Percentiles rank a stretch among this genome's conserved stretches.
phyloP scores from a whole-genome alignment of 2,888 invertebrate genomes.

The Teleogryllus oceanicus region DNA sequence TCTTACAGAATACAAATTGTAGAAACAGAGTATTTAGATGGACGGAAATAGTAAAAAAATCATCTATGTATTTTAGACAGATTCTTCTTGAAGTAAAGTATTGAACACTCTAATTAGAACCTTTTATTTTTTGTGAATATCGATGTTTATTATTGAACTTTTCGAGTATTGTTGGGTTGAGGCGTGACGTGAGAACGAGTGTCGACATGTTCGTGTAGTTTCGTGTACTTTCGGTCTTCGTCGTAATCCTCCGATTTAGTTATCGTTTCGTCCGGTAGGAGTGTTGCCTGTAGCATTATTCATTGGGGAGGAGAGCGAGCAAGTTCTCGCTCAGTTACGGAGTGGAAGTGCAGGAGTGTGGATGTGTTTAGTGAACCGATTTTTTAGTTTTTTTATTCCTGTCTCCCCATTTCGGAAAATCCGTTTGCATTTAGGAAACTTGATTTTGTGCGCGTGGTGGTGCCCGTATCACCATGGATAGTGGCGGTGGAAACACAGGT shows the following conservation, averaged over 20 bases:
- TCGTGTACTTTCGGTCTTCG: not conserved
- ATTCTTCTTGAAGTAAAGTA: too few species aligned
- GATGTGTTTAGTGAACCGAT: constrained; percentile 22
- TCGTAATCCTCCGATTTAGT: not conserved
- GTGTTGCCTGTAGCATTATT: not conserved
- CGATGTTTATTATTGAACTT: too few species aligned
- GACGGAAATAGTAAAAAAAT: too few species aligned
- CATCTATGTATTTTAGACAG: too few species aligned
- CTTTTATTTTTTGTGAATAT: too few species aligned
- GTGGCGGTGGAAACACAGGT: constrained; percentile 34
- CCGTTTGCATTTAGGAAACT: constrained; percentile 23
- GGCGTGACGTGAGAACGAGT: too few species aligned
- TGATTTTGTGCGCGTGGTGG: constrained; percentile 30
- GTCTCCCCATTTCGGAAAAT: constrained; percentile 11
- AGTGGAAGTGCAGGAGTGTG: constrained; percentile 32
- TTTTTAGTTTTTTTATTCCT: constrained; percentile 22
- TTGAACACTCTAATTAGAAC: too few species aligned
- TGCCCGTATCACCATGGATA: constrained; percentile 33
- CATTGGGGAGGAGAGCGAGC: not conserved
- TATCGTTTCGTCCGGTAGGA: not conserved
- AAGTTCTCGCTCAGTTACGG: constrained; percentile 32
- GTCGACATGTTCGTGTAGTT: not conserved
- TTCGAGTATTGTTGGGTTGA: too few species aligned
- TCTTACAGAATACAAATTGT: too few species aligned
- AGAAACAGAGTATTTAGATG: too few species aligned